Base-by-base conservation (phyloP, 2,888 invertebrate genomes). In the Ormyrus labotus region DNA sequence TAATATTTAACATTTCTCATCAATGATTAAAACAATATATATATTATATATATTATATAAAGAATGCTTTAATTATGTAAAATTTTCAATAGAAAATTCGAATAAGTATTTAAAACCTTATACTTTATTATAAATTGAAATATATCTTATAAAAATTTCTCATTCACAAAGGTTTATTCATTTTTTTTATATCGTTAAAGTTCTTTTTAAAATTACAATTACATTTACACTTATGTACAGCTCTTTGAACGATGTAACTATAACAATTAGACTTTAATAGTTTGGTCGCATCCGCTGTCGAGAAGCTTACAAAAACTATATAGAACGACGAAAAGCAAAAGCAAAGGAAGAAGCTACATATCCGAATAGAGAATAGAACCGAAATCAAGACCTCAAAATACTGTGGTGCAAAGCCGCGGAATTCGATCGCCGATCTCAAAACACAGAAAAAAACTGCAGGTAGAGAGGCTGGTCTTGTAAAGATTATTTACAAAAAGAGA, bases 141-240 rank as follows among this genome's bases (percentile, higher is more conserved):
- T 64, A 55, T 34, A 13, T 70, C 51, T 78, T 81, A 73, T 78
- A 81, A 74, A 81, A 74, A 73, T n/a, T 78, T 74, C 65, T 81
- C 34, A 81, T 81, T 81, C 78, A 70, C 74, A 81, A 70, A 73
- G 74, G 65, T 78, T 70, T 81, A 81, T 77, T 70, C 78, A 78
- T 69, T 72, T 77, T 53, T 19, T 19, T 1, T 19, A 19, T 69
- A 73, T 69, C 13, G 53, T 74, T 81, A 78, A 58, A 77, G 73
- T 74, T 11, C 64, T 69, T 55, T 34, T 34, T 34, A 34, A 74
- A 69, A 81, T 72, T 81, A 78, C 64, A 77, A 63, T 11, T 77
- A 69, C 53, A 77, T 69, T 74, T 78, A 81, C 81, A 78, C 65
- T 10, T 81, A 81, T 81, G 13, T 78, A 81, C 81, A 81, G n/a